These are phyloP conservation scores for Furcula furcula DNA, from an alignment of 2,888 invertebrate genomes.

Conservation along the genomic window DNA sequence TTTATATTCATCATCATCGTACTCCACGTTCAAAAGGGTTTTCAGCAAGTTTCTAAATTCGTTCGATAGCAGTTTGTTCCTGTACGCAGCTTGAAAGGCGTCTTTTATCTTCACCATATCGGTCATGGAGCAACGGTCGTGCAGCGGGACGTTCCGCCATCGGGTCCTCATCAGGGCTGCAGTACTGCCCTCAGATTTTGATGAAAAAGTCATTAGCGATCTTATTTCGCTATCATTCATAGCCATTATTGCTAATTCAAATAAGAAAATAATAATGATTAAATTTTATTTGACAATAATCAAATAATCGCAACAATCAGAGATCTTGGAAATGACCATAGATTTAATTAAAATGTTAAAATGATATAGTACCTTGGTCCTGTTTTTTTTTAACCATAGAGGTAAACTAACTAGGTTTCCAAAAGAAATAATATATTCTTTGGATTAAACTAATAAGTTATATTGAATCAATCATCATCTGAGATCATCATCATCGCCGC, in stretches of 20 bases:
- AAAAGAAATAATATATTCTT: too few species aligned
- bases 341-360: too few species aligned
- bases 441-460: too few species aligned
- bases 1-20: slow-evolving; percentile 82
- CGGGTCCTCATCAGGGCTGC: slow-evolving; percentile 32
- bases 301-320: too few species aligned
- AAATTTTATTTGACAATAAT: too few species aligned
- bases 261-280: too few species aligned
- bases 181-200: slow-evolving; percentile 60
- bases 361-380: too few species aligned
- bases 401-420: too few species aligned
- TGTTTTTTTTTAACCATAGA: too few species aligned
- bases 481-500: too few species aligned
- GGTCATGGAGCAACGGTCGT: slow-evolving; percentile 62
- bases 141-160: slow-evolving; percentile 57
- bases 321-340: too few species aligned
- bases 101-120: slow-evolving; percentile 72
- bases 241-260: slow-evolving; percentile 37
- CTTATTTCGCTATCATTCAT: slow-evolving; percentile 56
- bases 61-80: slow-evolving; percentile 58
- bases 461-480: too few species aligned
- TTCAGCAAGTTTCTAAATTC: slow-evolving; percentile 65
- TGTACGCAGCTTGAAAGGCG: slow-evolving; percentile 64
- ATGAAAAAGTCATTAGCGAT: slow-evolving; percentile 52
- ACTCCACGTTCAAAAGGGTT: slow-evolving; percentile 69